phyloP scores from a whole-genome alignment of 2,113 vertebrate species.

The Gadus macrocephalus region DNA sequence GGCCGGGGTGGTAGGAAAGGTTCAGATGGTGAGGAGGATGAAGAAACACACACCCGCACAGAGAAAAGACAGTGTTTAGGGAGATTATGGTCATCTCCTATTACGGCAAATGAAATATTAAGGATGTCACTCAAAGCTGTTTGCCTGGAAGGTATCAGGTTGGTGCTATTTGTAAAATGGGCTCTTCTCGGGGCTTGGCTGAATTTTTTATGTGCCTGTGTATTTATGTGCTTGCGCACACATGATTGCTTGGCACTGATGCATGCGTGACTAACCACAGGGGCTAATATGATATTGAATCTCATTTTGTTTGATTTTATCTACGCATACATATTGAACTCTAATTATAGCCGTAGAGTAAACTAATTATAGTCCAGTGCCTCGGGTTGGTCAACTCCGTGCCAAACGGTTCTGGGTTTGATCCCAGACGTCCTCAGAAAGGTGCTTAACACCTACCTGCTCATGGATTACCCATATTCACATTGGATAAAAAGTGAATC shows the following conservation, averaged over 20 bases:
- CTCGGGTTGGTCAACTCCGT: too few relatives aligned
- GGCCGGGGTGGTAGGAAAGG: constrained; percentile 2
- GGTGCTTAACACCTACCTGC: too few relatives aligned
- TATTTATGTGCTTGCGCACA: not conserved
- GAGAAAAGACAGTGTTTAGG: constrained; percentile 17
- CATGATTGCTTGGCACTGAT: constrained; percentile 12
- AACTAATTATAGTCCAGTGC: not conserved
- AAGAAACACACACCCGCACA: constrained; percentile 13
- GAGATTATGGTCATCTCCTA: constrained; percentile 42
- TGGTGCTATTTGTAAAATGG: constrained; percentile 12
- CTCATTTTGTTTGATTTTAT: constrained; percentile 19
- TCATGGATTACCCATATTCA: too few relatives aligned
- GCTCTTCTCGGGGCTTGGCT: too few relatives aligned
- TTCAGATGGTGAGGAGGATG: not conserved
- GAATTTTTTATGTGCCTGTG: constrained; percentile 3
- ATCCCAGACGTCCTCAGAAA: too few relatives aligned
- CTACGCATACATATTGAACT: constrained; percentile 2
- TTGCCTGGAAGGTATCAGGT: constrained; percentile 55
- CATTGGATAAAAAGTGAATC: too few relatives aligned
- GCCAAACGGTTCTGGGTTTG: too few relatives aligned
- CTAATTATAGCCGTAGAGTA: not conserved
- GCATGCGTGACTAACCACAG: not conserved
- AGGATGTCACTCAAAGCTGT: constrained; percentile 52
- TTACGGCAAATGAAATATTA: constrained; percentile 65
- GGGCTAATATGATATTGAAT: constrained; percentile 32